Conservation (phyloP, 1,140 invertebrate species). For the Sarcophaga peregrina region DNA sequence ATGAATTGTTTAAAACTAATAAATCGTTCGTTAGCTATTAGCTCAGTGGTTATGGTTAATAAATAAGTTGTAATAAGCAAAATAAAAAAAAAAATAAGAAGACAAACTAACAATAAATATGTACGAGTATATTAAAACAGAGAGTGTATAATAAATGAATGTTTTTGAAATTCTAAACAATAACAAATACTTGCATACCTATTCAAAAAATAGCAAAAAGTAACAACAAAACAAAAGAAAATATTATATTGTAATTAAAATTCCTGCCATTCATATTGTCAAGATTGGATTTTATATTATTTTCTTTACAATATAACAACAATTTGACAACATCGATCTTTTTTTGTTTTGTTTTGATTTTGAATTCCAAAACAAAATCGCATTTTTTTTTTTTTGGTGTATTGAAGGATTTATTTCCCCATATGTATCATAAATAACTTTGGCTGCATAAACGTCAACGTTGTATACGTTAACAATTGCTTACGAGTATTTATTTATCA, state of each 20-base stretch:
- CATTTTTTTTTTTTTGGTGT: too few species aligned
- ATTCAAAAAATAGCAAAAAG: neutral
- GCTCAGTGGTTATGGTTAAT: neutral
- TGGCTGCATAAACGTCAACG: neutral
- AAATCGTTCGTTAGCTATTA: neutral
- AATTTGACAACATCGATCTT: conserved; percentile 7
- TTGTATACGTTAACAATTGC: too few species aligned
- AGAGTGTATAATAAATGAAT: neutral
- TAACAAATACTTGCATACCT: neutral
- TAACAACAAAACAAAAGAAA: neutral
- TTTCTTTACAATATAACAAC: neutral
- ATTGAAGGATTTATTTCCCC: neutral
- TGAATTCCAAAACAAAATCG: neutral
- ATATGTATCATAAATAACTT: neutral
- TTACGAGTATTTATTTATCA: too few species aligned
- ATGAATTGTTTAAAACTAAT: neutral
- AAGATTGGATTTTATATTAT: neutral
- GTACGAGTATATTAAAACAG: neutral
- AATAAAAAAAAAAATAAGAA: neutral
- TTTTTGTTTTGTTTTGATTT: neutral
- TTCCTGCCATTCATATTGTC: neutral
- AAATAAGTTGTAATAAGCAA: neutral
- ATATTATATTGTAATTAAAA: conserved; percentile 13
- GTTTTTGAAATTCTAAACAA: neutral
- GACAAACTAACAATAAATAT: neutral